These are phyloP conservation scores for Muscicapa comitata DNA, from an alignment of 2,797 vertebrate species.

Conservation along the genomic window DNA sequence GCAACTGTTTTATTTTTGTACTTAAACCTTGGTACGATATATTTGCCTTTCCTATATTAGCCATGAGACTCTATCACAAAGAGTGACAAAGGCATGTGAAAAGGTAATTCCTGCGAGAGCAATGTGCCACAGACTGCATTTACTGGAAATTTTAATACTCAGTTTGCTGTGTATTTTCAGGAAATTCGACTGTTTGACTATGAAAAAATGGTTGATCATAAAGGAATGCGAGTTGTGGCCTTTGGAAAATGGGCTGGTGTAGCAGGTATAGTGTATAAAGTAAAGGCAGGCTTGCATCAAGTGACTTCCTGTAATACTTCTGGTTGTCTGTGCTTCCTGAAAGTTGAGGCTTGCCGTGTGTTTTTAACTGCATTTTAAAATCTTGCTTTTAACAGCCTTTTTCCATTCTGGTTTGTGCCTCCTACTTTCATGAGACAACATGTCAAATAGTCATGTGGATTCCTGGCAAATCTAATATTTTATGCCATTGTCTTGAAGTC, in stretches of 20 bases:
- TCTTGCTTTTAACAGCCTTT: constrained; percentile 31
- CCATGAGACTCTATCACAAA: neutral
- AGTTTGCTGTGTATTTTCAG: constrained; percentile 73
- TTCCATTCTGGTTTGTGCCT: neutral
- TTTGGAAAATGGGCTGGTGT: constrained; percentile 98
- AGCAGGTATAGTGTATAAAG: constrained; percentile 82
- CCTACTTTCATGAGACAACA: neutral
- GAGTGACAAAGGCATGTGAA: neutral
- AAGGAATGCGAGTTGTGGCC: constrained; percentile 90
- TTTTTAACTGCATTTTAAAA: constrained; percentile 27
- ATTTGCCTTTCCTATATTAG: neutral
- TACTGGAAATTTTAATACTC: constrained; percentile 19
- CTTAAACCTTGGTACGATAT: neutral
- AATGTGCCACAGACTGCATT: neutral
- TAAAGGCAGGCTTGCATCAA: constrained; percentile 43
- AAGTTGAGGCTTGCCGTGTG: neutral
- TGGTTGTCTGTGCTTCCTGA: neutral
- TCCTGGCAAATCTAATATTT: neutral
- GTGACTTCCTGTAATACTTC: neutral
- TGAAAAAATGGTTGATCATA: constrained; percentile 97
- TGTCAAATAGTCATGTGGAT: neutral
- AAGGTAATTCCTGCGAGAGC: neutral
- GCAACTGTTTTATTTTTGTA: neutral
- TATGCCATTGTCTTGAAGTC: neutral
- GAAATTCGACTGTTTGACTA: constrained; percentile 97